These are phyloP conservation scores for Pyrochroa serraticornis DNA, from an alignment of 2,888 invertebrate species.

Conservation along the genomic window DNA sequence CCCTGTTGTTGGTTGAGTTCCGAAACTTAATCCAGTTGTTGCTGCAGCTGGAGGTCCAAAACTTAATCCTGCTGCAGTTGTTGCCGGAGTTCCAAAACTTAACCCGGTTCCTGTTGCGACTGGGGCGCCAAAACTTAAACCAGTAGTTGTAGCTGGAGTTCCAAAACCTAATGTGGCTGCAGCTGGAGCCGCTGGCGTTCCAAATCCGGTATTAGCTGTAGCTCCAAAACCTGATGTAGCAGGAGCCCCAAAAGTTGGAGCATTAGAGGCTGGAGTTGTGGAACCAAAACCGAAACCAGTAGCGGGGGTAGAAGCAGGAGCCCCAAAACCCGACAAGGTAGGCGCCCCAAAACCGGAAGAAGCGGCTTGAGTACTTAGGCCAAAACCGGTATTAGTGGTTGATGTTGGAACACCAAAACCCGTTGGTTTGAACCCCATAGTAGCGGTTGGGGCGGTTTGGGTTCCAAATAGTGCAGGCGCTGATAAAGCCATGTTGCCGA, in stretches of 20 bases:
- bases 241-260: conserved; percentile 19
- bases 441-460: conserved; percentile 4
- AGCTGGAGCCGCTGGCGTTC: conserved; percentile 20
- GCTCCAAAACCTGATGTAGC: conserved; percentile 13
- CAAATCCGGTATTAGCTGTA: conserved; percentile 34
- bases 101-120: conserved; percentile 15
- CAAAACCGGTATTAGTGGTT: not conserved
- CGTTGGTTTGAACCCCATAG: not conserved
- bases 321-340: conserved; percentile 13
- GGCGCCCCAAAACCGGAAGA: conserved; percentile 4
- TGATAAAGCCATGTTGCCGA: conserved; percentile 8
- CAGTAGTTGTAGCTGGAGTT: conserved; percentile 20
- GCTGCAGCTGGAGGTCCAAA: conserved; percentile 8
- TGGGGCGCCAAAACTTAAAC: conserved; percentile 29
- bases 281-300: conserved; percentile 42
- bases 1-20: not conserved
- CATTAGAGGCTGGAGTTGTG: conserved; percentile 26
- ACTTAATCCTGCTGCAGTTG: not conserved
- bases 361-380: not conserved
- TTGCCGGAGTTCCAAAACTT: conserved; percentile 9
- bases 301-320: conserved; percentile 24
- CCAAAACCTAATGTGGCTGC: conserved; percentile 33
- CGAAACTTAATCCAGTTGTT: conserved; percentile 4
- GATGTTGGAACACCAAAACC: conserved; percentile 1
- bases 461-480: conserved; percentile 14